Evolutionary conservation across 1,140 invertebrate genomes (phyloP), one percentile per base, ranked within the genome.

Genomic region (Brachionus manjavacas): DNA sequence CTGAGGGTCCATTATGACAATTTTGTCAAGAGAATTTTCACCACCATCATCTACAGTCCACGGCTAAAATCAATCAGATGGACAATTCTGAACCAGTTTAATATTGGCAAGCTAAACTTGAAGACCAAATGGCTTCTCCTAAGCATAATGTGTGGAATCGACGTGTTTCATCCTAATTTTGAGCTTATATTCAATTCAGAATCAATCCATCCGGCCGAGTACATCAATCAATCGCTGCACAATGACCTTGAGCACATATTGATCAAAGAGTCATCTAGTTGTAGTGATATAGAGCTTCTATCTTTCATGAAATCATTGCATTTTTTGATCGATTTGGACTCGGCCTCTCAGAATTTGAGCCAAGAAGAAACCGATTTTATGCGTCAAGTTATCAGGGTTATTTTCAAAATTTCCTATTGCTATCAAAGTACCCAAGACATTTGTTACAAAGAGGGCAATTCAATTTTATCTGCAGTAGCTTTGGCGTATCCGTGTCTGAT

Each of bases 121-220:
- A 81, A 68, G 16, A 81, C 52, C 12, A 81, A 81, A 60, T 81
- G 79, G 79, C 39, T 81, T 14, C 35, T 81, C 11, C 31, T 81
- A 28, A 81, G 79, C 20, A 81, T 81, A 46, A 81, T 81, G 79
- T 81, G 79, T 25, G 79, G 79, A 11, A 81, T 81, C 9, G 79
- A 81, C 39, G 79, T 81, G 12, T 81, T 64, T 64, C 79, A 81
- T 64, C n/a, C 64, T 0, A 81, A 81, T 68, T 81, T 81, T 64
- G 52, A 81, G 52, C 49, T 64, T 43, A n/a, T 64, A 28, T 81
- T 81, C 52, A 60, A 64, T 6, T 60, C 79, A 16, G 79, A 81
- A 23, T 23, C 11, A 25, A 76, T 12, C 8, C 39, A 46, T 25
- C 79, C 79, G 8, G 31, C 16, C 1, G 79, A 81, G 20, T 81